Conservation (phyloP, 2,888 invertebrate species). For the Agapetus fuscipes region DNA sequence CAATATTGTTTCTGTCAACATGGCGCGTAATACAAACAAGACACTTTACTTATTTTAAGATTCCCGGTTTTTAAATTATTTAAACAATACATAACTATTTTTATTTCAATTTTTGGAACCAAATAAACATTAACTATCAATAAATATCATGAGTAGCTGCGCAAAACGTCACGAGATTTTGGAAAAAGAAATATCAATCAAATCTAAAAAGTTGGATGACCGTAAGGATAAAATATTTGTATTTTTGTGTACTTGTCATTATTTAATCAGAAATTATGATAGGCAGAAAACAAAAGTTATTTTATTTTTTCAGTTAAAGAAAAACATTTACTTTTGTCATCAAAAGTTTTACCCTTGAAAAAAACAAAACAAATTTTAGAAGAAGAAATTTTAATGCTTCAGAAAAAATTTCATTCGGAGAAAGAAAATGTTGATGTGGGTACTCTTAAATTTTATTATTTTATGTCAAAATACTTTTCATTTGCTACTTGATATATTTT, state of each 20-base stretch:
- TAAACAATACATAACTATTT: too few relatives aligned
- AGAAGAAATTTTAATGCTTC: slow-evolving; percentile 5
- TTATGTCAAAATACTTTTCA: not conserved
- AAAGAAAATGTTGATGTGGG: slow-evolving; percentile 5
- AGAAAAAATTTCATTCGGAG: not conserved
- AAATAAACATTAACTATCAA: too few relatives aligned
- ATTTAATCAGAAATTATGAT: too few relatives aligned
- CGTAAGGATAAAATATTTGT: too few relatives aligned
- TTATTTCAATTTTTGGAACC: too few relatives aligned
- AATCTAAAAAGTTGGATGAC: too few relatives aligned
- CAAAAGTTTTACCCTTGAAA: slow-evolving; percentile 2
- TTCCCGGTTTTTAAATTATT: too few relatives aligned
- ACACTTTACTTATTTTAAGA: too few relatives aligned
- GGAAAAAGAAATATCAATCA: not conserved
- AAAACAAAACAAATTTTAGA: not conserved
- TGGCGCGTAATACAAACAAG: too few relatives aligned
- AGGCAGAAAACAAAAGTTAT: slow-evolving; percentile 1
- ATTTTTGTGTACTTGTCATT: too few relatives aligned
- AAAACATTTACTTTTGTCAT: not conserved
- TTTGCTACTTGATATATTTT: not conserved
- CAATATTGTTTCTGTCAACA: too few relatives aligned
- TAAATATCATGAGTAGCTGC: too few relatives aligned
- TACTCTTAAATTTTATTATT: not conserved
- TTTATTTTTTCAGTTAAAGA: slow-evolving; percentile 4
- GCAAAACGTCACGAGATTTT: not conserved